phyloP scores from a whole-genome alignment of 2,113 vertebrate genomes.

The Gymnocephalus cernua region DNA sequence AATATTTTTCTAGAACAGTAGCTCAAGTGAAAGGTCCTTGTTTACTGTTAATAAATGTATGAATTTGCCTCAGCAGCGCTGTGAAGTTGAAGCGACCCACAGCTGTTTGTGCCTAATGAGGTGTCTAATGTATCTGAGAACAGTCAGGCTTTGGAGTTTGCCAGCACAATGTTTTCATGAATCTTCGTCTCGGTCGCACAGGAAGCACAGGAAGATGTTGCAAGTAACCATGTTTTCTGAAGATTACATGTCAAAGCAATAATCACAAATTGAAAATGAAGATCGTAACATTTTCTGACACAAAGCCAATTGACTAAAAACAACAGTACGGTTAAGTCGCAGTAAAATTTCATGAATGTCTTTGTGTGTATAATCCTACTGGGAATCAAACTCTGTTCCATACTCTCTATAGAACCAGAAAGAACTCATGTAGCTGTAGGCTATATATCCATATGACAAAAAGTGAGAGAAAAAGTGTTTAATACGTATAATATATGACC shows the following conservation, averaged over 20 bases:
- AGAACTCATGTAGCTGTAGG: background rate
- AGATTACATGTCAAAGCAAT: background rate
- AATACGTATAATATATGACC: conserved; percentile 5
- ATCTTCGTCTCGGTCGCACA: conserved; percentile 8
- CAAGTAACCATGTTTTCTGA: background rate
- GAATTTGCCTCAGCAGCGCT: conserved; percentile 30
- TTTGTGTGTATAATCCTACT: background rate
- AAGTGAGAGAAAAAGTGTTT: conserved; percentile 2
- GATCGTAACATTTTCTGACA: background rate
- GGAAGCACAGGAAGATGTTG: conserved; percentile 1
- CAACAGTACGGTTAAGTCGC: too few species aligned
- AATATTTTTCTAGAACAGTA: conserved; percentile 23
- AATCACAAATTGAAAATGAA: background rate
- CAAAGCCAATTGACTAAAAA: background rate
- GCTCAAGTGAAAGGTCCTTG: conserved; percentile 45
- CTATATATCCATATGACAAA: background rate
- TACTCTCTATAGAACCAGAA: background rate
- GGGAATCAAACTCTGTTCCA: background rate
- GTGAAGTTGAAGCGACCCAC: conserved; percentile 46
- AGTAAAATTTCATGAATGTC: background rate
- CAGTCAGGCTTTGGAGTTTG: conserved; percentile 37
- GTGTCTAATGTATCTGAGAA: conserved; percentile 66
- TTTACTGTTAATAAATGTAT: conserved; percentile 63
- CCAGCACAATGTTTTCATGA: conserved; percentile 22
- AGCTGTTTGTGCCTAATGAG: conserved; percentile 69